Conservation (phyloP, 2,113 vertebrate species). For the Vidua chalybeata region DNA sequence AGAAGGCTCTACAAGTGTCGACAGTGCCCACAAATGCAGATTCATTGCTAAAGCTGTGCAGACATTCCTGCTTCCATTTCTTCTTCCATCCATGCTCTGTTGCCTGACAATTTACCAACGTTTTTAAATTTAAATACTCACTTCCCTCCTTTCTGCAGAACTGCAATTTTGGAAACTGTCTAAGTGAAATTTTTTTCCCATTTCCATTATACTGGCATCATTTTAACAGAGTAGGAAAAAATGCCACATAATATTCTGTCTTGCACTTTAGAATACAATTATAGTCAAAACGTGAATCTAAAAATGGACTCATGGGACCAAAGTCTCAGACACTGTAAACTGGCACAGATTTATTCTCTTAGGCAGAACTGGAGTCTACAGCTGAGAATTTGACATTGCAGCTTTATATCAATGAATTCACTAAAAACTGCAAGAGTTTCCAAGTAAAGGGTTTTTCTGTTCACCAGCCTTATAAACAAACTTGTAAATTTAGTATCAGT, state of each 20-base stretch:
- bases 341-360: conserved; percentile 21
- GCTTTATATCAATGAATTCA: not conserved
- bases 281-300: not conserved
- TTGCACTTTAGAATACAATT: conserved; percentile 35
- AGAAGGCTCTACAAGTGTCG: too few relatives aligned
- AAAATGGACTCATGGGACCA: conserved; percentile 23
- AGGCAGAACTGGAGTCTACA: not conserved
- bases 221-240: conserved; percentile 28
- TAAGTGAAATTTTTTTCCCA: not conserved
- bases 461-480: not conserved
- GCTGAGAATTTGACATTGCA: not conserved
- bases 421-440: not conserved
- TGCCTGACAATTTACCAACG: not conserved
- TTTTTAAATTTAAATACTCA: not conserved
- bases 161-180: conserved; percentile 20
- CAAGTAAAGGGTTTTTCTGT: not conserved
- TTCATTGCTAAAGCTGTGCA: not conserved
- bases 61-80: not conserved
- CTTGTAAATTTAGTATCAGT: not conserved
- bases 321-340: not conserved
- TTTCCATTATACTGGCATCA: conserved; percentile 20
- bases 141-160: not conserved
- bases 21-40: not conserved
- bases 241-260: conserved; percentile 4
- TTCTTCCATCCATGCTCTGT: not conserved